These are phyloP conservation scores for Drosophila sordidula DNA, from an alignment of 2,888 invertebrate genomes.

Conservation along the genomic window DNA sequence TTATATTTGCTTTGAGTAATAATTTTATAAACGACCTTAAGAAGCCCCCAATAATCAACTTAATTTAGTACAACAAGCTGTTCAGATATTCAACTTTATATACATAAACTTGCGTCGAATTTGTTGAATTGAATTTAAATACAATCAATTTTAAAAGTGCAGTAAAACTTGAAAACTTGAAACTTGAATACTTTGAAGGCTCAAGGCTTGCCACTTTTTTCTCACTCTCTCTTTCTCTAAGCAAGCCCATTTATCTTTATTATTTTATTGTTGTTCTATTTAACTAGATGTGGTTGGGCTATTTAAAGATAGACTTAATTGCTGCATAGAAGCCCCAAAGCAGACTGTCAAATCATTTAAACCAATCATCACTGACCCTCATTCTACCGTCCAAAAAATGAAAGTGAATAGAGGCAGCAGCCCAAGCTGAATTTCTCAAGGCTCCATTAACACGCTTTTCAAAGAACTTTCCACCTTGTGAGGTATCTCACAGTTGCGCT, in stretches of 20 bases:
- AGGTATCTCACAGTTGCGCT: slow-evolving; percentile 22
- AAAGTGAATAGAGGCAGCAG: slow-evolving; percentile 16
- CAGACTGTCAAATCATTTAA: slow-evolving; percentile 15
- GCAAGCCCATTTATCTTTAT: background rate
- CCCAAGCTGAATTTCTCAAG: background rate
- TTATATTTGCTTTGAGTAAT: no score
- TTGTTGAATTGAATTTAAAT: no score
- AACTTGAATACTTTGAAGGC: no score
- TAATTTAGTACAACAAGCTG: no score
- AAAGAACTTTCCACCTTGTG: background rate
- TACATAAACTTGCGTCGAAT: no score
- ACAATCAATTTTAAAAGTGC: background rate
- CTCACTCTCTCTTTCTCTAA: background rate
- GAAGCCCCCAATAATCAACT: no score
- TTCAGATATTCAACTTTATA: no score
- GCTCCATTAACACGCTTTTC: background rate
- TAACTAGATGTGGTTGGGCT: background rate
- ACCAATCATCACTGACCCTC: slow-evolving; percentile 5
- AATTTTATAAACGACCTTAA: no score
- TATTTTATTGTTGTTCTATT: background rate
- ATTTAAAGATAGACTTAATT: slow-evolving; percentile 4
- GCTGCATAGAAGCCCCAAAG: slow-evolving; percentile 3
- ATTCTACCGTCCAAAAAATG: slow-evolving; percentile 11
- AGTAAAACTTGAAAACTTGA: background rate
- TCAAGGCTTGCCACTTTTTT: background rate